Percentiles rank a stretch among this genome's conserved stretches.
Evolutionary conservation across 2,113 vertebrate species (phyloP).

Genomic region (Pedionomus torquatus): DNA sequence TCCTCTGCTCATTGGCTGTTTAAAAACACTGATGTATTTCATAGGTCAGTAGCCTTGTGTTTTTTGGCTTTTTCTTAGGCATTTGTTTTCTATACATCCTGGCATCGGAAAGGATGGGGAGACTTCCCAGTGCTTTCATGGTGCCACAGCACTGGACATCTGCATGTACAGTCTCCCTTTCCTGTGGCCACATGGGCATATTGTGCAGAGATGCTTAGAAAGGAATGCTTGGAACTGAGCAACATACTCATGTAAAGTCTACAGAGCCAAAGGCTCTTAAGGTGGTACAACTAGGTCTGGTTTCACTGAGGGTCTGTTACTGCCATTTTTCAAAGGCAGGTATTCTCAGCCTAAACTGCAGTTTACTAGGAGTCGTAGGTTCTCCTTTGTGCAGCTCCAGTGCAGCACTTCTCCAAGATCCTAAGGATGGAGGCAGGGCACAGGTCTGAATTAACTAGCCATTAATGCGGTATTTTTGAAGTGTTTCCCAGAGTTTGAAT

Average conservation of each 20-base stretch:
- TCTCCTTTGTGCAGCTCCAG: not conserved
- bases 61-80: conserved; percentile 56
- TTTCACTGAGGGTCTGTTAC: not conserved
- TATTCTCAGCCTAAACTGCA: not conserved
- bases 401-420: not conserved
- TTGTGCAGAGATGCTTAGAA: conserved; percentile 79
- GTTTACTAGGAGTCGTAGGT: not conserved
- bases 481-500: not conserved
- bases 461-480: not conserved
- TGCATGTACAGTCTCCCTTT: conserved; percentile 75
- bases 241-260: not conserved
- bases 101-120: conserved; percentile 59
- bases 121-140: conserved; percentile 48
- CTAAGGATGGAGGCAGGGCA: not conserved
- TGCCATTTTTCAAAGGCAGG: not conserved
- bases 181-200: conserved; percentile 66
- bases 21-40: conserved; percentile 33
- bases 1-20: conserved; percentile 68
- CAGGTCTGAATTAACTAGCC: not conserved
- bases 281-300: not conserved
- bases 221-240: conserved; percentile 73
- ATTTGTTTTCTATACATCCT: conserved; percentile 38
- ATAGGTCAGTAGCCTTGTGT: conserved; percentile 51
- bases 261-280: not conserved
- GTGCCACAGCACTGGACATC: conserved; percentile 63